Base-by-base conservation (phyloP, 2,113 vertebrate genomes). In the Petromus typicus region DNA sequence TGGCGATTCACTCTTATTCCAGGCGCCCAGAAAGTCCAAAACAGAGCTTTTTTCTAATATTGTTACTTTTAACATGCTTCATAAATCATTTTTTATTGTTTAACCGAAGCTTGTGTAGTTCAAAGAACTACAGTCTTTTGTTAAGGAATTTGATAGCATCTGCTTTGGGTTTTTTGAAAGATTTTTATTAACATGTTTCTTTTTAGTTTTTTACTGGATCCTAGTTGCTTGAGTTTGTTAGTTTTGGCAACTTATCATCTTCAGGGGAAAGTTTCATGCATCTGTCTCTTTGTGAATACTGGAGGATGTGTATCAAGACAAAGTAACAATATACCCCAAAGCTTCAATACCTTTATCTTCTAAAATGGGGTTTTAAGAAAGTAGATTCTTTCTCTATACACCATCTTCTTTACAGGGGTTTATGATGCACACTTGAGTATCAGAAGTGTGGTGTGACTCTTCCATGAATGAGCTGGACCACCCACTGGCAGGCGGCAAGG, bases 51-150 rank as follows among this genome's bases (percentile, higher is more conserved):
- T 57, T 78, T 57, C 37, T 93, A 87, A 83, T 83, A 85, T 40
- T 82, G 76, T 51, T 95, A 48, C 64, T 89, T 90, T 89, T 66
- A 94, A n/a, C 13, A 34, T 67, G 63, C 25, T 88, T 94, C 71
- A 2, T 79, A 69, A 81, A 89, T 90, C 89, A 56, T 23, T 84
- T 92, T 92, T 90, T 37, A 76, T 71, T 75, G 87, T 67, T 23
- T 92, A 90, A 79, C 45, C 43, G 6, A 88, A 48, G 83, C 45
- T 90, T 64, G 16, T 76, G 6, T 89, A 30, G 23, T 90, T 89
- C 63, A 64, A 78, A 92, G 1, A 22, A 67, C 51, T 67, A 61
- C 54, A 67, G n/a, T 69, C 34, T 90, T 94, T 83, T 20, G 43
- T 69, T 59, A 69, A 76, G 69, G 48, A 75, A 45, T 67, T 69